phyloP scores from a whole-genome alignment of 1,140 invertebrate genomes.

The Periplaneta americana region DNA sequence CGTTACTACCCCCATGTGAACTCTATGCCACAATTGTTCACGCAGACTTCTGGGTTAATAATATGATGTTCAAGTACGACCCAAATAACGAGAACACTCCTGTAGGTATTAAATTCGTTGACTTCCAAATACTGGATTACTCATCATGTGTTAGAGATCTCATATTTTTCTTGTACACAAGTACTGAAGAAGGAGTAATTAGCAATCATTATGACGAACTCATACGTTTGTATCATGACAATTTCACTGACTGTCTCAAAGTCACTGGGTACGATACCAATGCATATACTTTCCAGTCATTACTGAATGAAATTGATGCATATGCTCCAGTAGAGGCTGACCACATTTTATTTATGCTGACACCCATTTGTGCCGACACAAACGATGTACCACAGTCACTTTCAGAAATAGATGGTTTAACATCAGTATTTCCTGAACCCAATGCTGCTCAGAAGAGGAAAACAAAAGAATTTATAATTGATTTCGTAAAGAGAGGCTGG shows the following conservation, averaged over 20 bases:
- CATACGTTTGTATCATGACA: slow-evolving; percentile 3
- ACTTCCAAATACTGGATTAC: slow-evolving; percentile 10
- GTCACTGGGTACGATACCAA: background rate
- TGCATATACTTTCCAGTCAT: background rate
- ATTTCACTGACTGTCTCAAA: slow-evolving; percentile 2
- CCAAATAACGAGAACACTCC: background rate
- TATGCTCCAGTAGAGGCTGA: background rate
- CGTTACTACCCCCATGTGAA: slow-evolving; percentile 1
- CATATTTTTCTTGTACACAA: slow-evolving; percentile 7
- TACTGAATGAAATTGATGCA: slow-evolving; percentile 1
- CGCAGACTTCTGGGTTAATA: slow-evolving; percentile 16
- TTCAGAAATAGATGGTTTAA: background rate
- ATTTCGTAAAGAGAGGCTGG: background rate
- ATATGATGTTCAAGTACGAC: slow-evolving; percentile 18
- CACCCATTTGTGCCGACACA: background rate
- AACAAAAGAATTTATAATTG: background rate
- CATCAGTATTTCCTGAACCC: background rate
- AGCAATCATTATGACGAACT: slow-evolving; percentile 5
- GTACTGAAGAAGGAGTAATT: background rate
- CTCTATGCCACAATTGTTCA: slow-evolving; percentile 15
- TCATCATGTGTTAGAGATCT: slow-evolving; percentile 11
- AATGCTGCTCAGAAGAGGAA: background rate
- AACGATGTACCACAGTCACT: background rate
- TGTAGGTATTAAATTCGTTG: slow-evolving; percentile 8
- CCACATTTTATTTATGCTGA: background rate